Conservation (phyloP, 2,113 vertebrate species). For the Semnornis frantzii region DNA sequence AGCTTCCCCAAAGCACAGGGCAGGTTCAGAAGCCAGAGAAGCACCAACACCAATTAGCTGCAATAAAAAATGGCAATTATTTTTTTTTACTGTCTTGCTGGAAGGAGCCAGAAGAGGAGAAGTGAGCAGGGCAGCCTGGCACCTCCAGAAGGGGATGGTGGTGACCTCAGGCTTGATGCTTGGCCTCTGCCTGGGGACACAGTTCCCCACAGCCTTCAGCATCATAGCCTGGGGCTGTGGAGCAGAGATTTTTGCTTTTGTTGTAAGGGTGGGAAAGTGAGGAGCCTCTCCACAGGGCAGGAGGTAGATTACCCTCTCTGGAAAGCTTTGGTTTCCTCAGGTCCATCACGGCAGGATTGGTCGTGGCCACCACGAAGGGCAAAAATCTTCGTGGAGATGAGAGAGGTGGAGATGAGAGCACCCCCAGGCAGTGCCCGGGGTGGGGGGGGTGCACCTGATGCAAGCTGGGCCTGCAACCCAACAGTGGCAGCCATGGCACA, state of each 20-base stretch:
- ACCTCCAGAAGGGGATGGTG: background rate
- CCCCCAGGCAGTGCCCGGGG: background rate
- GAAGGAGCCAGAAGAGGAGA: background rate
- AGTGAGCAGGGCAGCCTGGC: background rate
- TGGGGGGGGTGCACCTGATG: background rate
- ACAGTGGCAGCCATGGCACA: background rate
- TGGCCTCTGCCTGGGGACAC: background rate
- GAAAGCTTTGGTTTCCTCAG: background rate
- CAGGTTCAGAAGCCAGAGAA: background rate
- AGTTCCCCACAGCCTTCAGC: background rate
- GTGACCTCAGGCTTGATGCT: background rate
- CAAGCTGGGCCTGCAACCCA: accelerated
- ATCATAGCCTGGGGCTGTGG: background rate
- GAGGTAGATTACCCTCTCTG: background rate
- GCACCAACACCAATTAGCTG: background rate
- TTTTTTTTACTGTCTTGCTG: slow-evolving; percentile 21
- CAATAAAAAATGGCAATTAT: slow-evolving; percentile 29
- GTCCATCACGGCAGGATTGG: background rate
- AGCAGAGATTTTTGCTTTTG: background rate
- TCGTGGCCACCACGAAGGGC: background rate
- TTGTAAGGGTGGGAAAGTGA: background rate
- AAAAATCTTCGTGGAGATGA: background rate
- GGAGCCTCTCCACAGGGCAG: background rate
- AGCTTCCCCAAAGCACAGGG: background rate
- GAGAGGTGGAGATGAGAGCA: background rate